phyloP scores from a whole-genome alignment of 1,140 invertebrate species.

The Mamestra configurata region DNA sequence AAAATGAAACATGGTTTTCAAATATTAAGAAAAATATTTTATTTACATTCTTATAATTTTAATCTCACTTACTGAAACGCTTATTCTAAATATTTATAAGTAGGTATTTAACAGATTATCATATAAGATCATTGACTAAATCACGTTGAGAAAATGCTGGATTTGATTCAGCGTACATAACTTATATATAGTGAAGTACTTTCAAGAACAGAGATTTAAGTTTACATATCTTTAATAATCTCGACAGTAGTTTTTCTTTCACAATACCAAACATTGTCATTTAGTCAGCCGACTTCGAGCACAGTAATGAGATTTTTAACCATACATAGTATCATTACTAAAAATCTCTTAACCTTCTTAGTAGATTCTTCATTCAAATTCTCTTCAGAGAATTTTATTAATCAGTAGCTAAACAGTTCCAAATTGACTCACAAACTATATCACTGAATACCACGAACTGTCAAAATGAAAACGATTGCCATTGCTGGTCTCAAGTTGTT shows the following conservation, averaged over 20 bases:
- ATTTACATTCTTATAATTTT: neutral
- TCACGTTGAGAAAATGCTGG: neutral
- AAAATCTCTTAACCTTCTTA: too few relatives aligned
- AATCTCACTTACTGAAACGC: neutral
- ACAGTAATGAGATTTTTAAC: too few relatives aligned
- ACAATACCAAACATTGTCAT: too few relatives aligned
- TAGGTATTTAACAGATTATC: neutral
- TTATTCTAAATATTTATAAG: neutral
- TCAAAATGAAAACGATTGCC: too few relatives aligned
- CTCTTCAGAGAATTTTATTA: too few relatives aligned
- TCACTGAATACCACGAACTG: too few relatives aligned
- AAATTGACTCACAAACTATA: too few relatives aligned
- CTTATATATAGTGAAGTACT: neutral
- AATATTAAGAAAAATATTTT: neutral
- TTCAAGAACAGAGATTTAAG: neutral
- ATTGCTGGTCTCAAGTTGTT: too few relatives aligned
- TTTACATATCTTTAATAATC: neutral
- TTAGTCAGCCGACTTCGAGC: too few relatives aligned
- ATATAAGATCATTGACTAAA: conserved; percentile 7
- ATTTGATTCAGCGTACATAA: neutral
- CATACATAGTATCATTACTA: too few relatives aligned
- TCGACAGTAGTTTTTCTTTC: neutral
- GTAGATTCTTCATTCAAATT: too few relatives aligned
- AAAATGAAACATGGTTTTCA: neutral
- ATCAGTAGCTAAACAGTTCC: too few relatives aligned